Evolutionary conservation across 1,140 invertebrate species (phyloP).

Genomic region (Drosophila pallidifrons): DNA sequence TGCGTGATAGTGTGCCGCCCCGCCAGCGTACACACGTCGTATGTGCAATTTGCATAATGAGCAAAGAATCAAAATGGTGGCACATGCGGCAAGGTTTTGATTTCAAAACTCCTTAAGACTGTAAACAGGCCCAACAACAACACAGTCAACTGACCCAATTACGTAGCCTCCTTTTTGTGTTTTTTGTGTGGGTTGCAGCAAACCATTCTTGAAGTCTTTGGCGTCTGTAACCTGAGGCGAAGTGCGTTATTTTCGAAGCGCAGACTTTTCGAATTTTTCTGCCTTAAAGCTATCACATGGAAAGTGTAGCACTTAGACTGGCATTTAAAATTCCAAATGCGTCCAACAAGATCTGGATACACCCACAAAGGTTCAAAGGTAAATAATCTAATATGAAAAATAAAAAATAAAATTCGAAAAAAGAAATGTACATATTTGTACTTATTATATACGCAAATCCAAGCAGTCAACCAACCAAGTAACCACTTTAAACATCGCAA

Average conservation of each 20-base stretch:
- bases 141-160: conserved; percentile 64
- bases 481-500: conserved; percentile 47
- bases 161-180: conserved; percentile 31
- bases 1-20: conserved; percentile 40
- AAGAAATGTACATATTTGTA: conserved; percentile 55
- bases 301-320: conserved; percentile 47
- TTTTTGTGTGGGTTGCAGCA: conserved; percentile 13
- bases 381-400: conserved; percentile 66
- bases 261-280: conserved; percentile 50
- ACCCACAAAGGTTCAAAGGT: conserved; percentile 65
- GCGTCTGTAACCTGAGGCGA: conserved; percentile 72
- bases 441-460: conserved; percentile 38
- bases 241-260: conserved; percentile 55
- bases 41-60: conserved; percentile 78
- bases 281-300: conserved; percentile 65
- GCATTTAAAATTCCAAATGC: conserved; percentile 60
- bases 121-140: conserved; percentile 13
- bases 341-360: conserved; percentile 35
- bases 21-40: conserved; percentile 63
- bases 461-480: conserved; percentile 23
- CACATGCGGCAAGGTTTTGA: conserved; percentile 38
- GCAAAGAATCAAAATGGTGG: conserved; percentile 44
- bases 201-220: conserved; percentile 40
- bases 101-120: conserved; percentile 40
- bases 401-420: neutral